phyloP scores from a whole-genome alignment of 2,797 vertebrate species.

The Neosilurus hyrtlii region DNA sequence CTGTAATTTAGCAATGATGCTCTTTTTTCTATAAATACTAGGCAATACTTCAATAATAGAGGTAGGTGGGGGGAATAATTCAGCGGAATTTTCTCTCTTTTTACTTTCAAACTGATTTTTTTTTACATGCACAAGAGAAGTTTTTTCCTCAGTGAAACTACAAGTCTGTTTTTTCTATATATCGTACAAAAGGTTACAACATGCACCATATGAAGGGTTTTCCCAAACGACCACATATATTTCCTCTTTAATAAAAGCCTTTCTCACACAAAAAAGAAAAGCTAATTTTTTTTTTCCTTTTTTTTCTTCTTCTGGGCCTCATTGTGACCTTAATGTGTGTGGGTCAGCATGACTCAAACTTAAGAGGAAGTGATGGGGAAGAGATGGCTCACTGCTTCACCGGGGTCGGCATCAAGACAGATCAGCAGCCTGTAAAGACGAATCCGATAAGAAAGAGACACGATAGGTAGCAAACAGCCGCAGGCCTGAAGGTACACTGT shows the following conservation, averaged over 20 bases:
- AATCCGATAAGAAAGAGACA: conserved; percentile 50
- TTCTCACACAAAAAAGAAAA: conserved; percentile 20
- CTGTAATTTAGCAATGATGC: not conserved
- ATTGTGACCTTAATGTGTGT: conserved; percentile 56
- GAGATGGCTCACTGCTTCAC: conserved; percentile 43
- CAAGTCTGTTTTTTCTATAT: not conserved
- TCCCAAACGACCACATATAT: too few species aligned
- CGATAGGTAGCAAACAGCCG: conserved; percentile 33
- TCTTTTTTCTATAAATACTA: not conserved
- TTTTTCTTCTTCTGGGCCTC: conserved; percentile 44
- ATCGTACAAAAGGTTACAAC: not conserved
- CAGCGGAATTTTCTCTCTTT: not conserved
- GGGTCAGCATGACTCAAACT: conserved; percentile 48
- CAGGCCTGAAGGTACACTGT: conserved; percentile 21
- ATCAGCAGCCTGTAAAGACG: conserved; percentile 53
- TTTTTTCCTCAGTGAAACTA: not conserved
- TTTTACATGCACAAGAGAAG: not conserved
- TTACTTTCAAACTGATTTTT: not conserved
- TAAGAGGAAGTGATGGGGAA: conserved; percentile 46
- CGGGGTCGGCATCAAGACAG: conserved; percentile 47
- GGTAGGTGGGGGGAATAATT: not conserved
- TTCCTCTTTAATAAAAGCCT: conserved; percentile 21
- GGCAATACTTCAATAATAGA: too few species aligned
- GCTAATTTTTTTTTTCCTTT: not conserved
- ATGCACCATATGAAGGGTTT: not conserved